Evolutionary conservation across 2,113 vertebrate genomes (phyloP).

Genomic region (Hylia prasina): DNA sequence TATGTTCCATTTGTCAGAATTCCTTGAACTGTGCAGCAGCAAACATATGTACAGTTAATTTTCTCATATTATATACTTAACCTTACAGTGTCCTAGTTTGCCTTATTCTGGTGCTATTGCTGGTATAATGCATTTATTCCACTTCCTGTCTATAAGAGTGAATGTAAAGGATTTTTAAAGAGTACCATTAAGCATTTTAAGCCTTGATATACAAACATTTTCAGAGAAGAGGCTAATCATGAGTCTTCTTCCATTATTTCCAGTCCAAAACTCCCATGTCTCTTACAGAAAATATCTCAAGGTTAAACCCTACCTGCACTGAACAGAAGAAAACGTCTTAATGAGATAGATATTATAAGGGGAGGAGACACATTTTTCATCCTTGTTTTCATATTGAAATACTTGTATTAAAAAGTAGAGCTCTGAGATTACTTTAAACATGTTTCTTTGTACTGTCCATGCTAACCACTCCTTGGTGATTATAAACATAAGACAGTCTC

Average conservation of each 20-base stretch:
- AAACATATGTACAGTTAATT: neutral
- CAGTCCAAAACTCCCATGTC: neutral
- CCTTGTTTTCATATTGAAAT: neutral
- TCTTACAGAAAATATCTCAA: neutral
- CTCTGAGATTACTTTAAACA: neutral
- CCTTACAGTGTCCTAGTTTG: neutral
- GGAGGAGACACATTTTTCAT: neutral
- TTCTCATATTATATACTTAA: neutral
- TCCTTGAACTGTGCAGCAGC: neutral
- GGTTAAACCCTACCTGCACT: neutral
- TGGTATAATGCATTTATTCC: neutral
- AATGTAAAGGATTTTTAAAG: neutral
- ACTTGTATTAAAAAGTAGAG: neutral
- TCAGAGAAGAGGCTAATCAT: neutral
- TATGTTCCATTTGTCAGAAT: constrained; percentile 17
- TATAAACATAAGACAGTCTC: neutral
- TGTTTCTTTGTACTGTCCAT: neutral
- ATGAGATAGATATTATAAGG: neutral
- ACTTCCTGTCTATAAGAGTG: neutral
- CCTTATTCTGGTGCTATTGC: neutral
- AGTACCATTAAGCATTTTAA: neutral
- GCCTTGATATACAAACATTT: neutral
- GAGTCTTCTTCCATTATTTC: neutral
- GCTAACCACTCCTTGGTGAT: neutral
- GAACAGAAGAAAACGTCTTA: neutral